Conservation (phyloP, 2,797 vertebrate genomes). For the Danio tinwini region DNA sequence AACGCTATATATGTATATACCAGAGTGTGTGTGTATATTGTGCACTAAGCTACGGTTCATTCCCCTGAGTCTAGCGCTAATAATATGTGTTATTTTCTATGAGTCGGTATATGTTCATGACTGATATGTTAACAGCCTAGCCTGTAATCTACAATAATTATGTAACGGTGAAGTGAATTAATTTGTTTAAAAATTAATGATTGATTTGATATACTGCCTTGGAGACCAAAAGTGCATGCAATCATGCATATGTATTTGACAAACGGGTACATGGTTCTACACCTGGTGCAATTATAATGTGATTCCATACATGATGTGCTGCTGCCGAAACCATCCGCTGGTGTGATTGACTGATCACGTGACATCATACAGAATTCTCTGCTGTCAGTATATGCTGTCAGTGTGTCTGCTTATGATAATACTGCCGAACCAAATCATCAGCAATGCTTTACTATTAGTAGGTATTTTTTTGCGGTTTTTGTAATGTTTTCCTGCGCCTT, state of each 20-base stretch:
- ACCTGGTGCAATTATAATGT: slow-evolving; percentile 72
- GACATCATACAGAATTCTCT: slow-evolving; percentile 45
- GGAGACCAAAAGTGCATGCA: slow-evolving; percentile 70
- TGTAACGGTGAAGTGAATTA: slow-evolving; percentile 68
- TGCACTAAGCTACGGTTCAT: neutral
- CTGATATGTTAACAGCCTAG: slow-evolving; percentile 37
- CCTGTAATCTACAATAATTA: slow-evolving; percentile 67
- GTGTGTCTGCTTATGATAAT: neutral
- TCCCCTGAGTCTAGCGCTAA: slow-evolving; percentile 17
- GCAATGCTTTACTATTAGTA: neutral
- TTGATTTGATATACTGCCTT: slow-evolving; percentile 65
- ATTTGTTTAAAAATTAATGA: slow-evolving; percentile 69
- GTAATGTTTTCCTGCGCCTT: neutral
- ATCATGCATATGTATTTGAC: slow-evolving; percentile 57
- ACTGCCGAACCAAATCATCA: neutral
- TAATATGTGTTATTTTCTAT: slow-evolving; percentile 41
- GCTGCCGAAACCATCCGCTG: slow-evolving; percentile 62
- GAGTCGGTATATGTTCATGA: slow-evolving; percentile 43
- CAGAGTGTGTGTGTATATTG: too few species aligned
- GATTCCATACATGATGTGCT: slow-evolving; percentile 64
- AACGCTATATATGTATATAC: too few species aligned
- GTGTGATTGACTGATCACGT: slow-evolving; percentile 59
- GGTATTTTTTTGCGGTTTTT: neutral
- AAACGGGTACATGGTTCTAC: slow-evolving; percentile 70
- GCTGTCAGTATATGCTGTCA: neutral